Base-by-base conservation (phyloP, 2,113 vertebrate species). In the Onychorhynchus coronatus region DNA sequence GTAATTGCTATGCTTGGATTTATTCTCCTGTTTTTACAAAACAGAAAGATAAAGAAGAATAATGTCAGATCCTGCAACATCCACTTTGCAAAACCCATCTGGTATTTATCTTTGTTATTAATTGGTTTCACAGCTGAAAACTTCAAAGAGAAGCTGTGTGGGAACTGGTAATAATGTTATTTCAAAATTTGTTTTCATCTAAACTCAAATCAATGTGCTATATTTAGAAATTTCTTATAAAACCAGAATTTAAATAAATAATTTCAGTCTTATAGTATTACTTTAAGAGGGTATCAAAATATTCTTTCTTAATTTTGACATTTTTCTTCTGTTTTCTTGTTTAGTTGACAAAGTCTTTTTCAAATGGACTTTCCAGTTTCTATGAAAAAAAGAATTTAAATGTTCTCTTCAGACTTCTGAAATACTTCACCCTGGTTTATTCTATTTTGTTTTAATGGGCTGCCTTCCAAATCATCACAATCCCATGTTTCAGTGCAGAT, bases 21-120 rank as follows among this genome's bases (percentile, higher is more conserved):
- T 73, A 11, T 35, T 53, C 25, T 92, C 10, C 41, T 46, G 22
- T 6, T 88, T 94, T 80, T 53, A 49, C 4, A 65, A 84, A 89
- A 71, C 0, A 50, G 18, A 73, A 86, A 66, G 11, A 15, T 24
- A 75, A 44, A 55, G 19, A 61, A 79, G 4, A 10, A n/a, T 9
- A 24, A 37, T 70, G 71, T 91, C 52, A 76, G 5, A 70, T 91
- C 49, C 68, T 33, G 58, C 18, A 68, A 33, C 10, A 93, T 68
- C 33, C 50, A 80, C n/a, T 76, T 93, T 44, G 18, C 59, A 85
- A 91, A 95, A 33, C 14, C 52, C 81, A 91, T 93, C 66, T 89
- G 91, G n/a, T 63, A 62, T 88, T 89, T 94, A 89, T 96, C 75
- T 74, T 65, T 65, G 37, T 62, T 77, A 93, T 88, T 95, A 94